phyloP scores from a whole-genome alignment of 92 coral and sea anemone genomes.

The Porites divaricata region DNA sequence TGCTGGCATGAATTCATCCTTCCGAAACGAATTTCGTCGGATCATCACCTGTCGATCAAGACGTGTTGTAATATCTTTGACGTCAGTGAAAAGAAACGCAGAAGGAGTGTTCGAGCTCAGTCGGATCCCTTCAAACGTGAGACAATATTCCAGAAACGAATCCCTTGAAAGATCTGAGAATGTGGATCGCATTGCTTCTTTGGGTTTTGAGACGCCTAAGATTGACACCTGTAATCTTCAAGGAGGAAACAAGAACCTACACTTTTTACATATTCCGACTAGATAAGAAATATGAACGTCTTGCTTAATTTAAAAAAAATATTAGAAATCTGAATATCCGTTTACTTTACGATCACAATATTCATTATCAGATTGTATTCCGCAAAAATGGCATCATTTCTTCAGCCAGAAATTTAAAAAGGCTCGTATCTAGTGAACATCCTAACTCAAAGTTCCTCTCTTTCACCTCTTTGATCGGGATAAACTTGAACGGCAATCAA shows the following conservation, averaged over 20 bases:
- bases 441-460: too few species aligned
- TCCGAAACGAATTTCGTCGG: slow-evolving; percentile 38
- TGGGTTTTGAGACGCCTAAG: not conserved
- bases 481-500: too few species aligned
- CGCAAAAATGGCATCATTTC: too few species aligned
- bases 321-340: not conserved
- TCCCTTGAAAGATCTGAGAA: not conserved
- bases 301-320: not conserved
- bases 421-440: too few species aligned
- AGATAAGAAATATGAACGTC: not conserved
- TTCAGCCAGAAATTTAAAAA: too few species aligned
- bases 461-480: too few species aligned
- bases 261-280: slow-evolving; percentile 10
- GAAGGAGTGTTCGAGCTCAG: slow-evolving; percentile 7
- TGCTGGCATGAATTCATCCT: slow-evolving; percentile 47
- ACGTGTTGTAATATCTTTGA: not conserved
- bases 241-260: not conserved
- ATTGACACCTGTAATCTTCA: not conserved
- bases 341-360: not conserved
- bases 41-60: slow-evolving; percentile 29
- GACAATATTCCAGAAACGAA: not conserved
- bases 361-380: too few species aligned
- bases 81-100: not conserved
- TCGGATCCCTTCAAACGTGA: not conserved
- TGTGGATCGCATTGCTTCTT: not conserved